Conservation (phyloP, 2,113 vertebrate genomes). For the Eretmochelys imbricata region DNA sequence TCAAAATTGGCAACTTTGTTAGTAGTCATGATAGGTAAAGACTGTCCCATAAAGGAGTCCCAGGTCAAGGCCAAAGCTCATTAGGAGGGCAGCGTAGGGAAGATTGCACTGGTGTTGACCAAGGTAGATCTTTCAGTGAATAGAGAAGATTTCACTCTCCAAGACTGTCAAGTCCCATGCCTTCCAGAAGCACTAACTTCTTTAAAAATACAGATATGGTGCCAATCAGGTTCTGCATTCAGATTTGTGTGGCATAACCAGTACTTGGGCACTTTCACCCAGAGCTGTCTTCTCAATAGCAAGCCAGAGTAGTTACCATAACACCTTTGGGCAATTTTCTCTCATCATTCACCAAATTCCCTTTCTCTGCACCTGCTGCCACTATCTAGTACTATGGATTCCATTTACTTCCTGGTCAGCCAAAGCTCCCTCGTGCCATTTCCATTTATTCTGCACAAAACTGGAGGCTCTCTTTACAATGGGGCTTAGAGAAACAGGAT, state of each 20-base stretch:
- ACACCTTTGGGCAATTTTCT: background rate
- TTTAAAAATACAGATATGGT: background rate
- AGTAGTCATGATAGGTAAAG: background rate
- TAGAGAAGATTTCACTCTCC: background rate
- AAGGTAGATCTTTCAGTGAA: background rate
- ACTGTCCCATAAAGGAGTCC: background rate
- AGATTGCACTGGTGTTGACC: background rate
- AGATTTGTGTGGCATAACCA: background rate
- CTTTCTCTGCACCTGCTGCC: conserved; percentile 5
- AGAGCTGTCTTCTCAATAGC: background rate
- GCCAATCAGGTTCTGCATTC: background rate
- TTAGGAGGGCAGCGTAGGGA: background rate
- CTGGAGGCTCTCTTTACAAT: background rate
- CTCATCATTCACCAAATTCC: background rate
- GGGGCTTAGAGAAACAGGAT: conserved; percentile 14
- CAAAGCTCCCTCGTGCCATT: background rate
- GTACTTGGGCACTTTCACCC: background rate
- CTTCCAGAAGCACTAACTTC: background rate
- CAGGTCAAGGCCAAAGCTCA: background rate
- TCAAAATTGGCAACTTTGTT: background rate
- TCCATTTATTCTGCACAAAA: background rate
- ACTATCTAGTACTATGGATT: background rate
- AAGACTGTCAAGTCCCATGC: background rate
- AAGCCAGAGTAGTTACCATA: background rate
- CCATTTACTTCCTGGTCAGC: background rate